A percentile compares a stretch with the other conserved stretches of the same genome.
These are phyloP conservation scores for Clusia tigrina DNA, from an alignment of 2,888 invertebrate genomes.

Conservation along the genomic window DNA sequence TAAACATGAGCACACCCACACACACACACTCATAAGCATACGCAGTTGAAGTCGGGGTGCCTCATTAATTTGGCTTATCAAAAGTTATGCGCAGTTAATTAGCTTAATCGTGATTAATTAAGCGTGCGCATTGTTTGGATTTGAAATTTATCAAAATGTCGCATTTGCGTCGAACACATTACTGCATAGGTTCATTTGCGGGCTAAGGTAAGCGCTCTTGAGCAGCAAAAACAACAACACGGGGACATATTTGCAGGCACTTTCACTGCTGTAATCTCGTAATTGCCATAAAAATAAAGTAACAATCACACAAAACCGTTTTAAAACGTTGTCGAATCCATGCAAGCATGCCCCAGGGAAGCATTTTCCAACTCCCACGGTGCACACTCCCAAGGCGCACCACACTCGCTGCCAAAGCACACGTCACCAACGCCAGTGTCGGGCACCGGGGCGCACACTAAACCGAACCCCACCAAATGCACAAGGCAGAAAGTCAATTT, in stretches of 20 bases:
- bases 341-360: background rate
- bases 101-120: slow-evolving; percentile 53
- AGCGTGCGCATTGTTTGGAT: slow-evolving; percentile 54
- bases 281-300: background rate
- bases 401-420: background rate
- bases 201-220: background rate
- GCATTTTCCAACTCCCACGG: too few relatives aligned
- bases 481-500: background rate
- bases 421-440: too few relatives aligned
- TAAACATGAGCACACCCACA: slow-evolving; percentile 10
- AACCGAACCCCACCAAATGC: background rate
- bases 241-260: background rate
- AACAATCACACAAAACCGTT: background rate
- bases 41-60: slow-evolving; percentile 12
- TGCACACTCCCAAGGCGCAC: too few relatives aligned
- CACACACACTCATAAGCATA: slow-evolving; percentile 12
- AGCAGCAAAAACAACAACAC: background rate
- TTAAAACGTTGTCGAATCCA: background rate
- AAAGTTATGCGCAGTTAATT: slow-evolving; percentile 2
- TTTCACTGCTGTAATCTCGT: background rate
- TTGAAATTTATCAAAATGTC: slow-evolving; percentile 56
- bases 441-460: too few relatives aligned
- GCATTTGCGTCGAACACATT: slow-evolving; percentile 38
- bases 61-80: slow-evolving; percentile 11
- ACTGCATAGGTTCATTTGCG: background rate